Evolutionary conservation across 2,888 invertebrate genomes (phyloP), one percentile per base, ranked within the genome.

Genomic region (Sphaerophoria rueppellii): DNA sequence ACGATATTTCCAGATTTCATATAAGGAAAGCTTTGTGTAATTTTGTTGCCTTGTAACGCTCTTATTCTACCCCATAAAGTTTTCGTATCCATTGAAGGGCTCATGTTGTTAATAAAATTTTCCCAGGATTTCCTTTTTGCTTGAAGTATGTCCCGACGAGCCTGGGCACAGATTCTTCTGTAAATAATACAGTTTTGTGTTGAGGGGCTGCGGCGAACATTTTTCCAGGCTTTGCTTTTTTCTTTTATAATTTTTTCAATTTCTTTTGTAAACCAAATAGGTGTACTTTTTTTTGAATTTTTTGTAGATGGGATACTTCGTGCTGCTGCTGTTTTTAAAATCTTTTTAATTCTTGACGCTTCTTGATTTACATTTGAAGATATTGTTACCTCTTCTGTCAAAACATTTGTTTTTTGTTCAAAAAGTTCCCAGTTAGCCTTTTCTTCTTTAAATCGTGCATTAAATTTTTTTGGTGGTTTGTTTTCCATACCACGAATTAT

Each of bases 311-410:
- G n/a, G 35, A 57, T 37, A n/a, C 35, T 37, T 37, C 14, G 57
- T 16, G 57, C 57, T 58, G 37, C 57, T 16, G 57, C n/a, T 58
- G 57, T 58, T 58, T 37, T 37, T 14, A 58, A 37, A 9, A 37
- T 37, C 37, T 58, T 58, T 37, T 58, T 58, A 2, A 58, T 58
- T 58, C 37, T 58, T 7, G 35, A 37, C 16, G 57, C 37, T 9
- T 58, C 57, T 58, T 40, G 16, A 14, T 60, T 60, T 40, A 16
- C 24, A 14, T 60, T 43, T 40, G 40, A 40, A 11, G 58, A 16
- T 9, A 60, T 6, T 16, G 58, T 32, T 55, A 12, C 34, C 12
- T 34, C 55, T 34, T 55, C 12, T 55, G 34, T 11, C 24, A 55
- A 12, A 16, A 4, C 1, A 16, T 55, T 55, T 55, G n/a, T n/a